Evolutionary conservation across 1,140 invertebrate species (phyloP), one percentile per base, ranked within the genome.

Genomic region (Triops cancriformis): DNA sequence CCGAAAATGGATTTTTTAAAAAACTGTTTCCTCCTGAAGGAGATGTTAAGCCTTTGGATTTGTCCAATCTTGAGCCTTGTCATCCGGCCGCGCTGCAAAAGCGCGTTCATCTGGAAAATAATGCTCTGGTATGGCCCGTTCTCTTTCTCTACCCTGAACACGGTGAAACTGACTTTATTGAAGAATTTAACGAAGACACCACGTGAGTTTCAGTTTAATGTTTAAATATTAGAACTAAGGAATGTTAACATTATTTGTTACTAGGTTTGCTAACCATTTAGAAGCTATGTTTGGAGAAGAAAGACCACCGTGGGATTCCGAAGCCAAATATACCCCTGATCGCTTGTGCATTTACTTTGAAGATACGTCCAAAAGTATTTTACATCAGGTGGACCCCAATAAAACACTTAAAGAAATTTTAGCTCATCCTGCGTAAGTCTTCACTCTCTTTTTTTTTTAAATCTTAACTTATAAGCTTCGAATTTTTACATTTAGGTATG

Each of bases 71-170:
- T 28, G 88, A 90, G 81, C 88, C 91, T 26, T 84, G 84, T 81
- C 85, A 91, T 82, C 88, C 90, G 0, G 88, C 89, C 80, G 85
- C 90, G 26, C 75, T 76, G 18, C n/a, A 72, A 11, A 73, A 80
- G 10, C 76, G 72, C 5, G 77, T 77, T 45, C 78, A 78, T 26
- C 28, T 79, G 5, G 85, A 87, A n/a, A 81, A 86, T 26, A 84
- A 86, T 81, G 82, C 87, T 80, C 86, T 95, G 77, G 82, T 92
- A 80, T 95, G 92, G 94, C 93, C 96, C 72, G 88, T 93, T 74
- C 85, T 93, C 51, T 90, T 97, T 81, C 85, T 93, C 23, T 97
- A 96, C 85, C 94, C 94, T 5, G 93, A 96, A 85, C 89, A 88
- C 81, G 84, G 87, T 76, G 88, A 89, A 75, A 90, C 89, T 77